These are phyloP conservation scores for Spisula subtruncata DNA, from an alignment of 2,888 invertebrate species.

Conservation along the genomic window DNA sequence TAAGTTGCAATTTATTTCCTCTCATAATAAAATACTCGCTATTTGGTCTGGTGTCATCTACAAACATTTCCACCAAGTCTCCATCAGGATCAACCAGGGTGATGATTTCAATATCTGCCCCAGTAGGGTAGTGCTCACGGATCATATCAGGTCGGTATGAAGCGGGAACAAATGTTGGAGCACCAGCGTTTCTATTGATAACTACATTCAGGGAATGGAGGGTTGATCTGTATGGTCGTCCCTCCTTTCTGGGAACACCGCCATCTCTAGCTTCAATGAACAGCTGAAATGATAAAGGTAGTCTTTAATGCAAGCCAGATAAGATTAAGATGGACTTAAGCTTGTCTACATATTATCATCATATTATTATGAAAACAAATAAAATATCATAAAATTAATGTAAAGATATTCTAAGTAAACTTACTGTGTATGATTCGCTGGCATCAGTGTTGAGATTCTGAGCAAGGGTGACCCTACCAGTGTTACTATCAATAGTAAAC, in stretches of 20 bases:
- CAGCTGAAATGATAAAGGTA: conserved; percentile 58
- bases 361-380: background rate
- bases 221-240: conserved; percentile 71
- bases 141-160: conserved; percentile 60
- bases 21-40: conserved; percentile 63
- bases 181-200: conserved; percentile 78
- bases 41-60: conserved; percentile 65
- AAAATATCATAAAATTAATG: no score
- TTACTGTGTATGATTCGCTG: conserved; percentile 63
- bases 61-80: conserved; percentile 68
- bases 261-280: conserved; percentile 76
- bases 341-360: background rate
- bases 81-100: conserved; percentile 78
- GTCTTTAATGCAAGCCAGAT: background rate
- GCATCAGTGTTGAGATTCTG: conserved; percentile 61
- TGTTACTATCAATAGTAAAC: conserved; percentile 74
- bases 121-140: conserved; percentile 70
- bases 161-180: conserved; percentile 77
- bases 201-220: conserved; percentile 63
- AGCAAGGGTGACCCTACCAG: conserved; percentile 72
- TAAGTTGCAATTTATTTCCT: conserved; percentile 57
- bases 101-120: conserved; percentile 71
- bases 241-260: conserved; percentile 36
- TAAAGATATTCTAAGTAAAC: conserved; percentile 21
- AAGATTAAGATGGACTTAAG: background rate